Evolutionary conservation across 2,888 invertebrate species (phyloP), one percentile per base, ranked within the genome.

Genomic region (Cerastis leucographa): DNA sequence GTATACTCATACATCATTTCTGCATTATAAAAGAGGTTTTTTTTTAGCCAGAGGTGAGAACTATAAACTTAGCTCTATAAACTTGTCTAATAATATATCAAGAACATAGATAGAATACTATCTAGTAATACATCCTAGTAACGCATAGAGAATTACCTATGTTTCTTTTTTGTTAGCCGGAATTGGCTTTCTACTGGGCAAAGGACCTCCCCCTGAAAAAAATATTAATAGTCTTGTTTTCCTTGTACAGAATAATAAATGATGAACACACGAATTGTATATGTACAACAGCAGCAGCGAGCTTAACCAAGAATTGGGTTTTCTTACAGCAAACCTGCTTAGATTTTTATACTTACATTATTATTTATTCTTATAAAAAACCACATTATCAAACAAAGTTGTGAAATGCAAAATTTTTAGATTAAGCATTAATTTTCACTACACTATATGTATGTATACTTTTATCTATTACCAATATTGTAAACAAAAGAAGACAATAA

Each of bases 1-100:
- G 35, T 40, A 22, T 12, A 19, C 54, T 29, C 8, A 22, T 42
- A 17, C 12, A 51, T 42, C 12, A 25, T 22, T 62, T 25, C 49
- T 42, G 49, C 51, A n/a, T 17, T 35, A 22, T 35, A 29, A 49
- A 74, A 81, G 19, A 29, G 19, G 6, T 19, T 54, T 73, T 73
- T 74, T 64, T 64, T 81, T 49, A 78, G 54, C n/a, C 46, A 42
- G 22, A 49, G 6, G 12, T 46, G 22, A 56, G 17, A n/a, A 81
- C 74, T 81, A 3, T 35, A 35, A 35, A 74, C 62, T 65, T 49
- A 49, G 56, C 56, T 14, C 19, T 19, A 35, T 54, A 46, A 81
- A 74, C 25, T 25, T 35, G 12, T 19, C 14, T 54, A 61, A 44
- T 62, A 80, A 62, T 62, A 62, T 29, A 54, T 49, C n/a, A 22